Conservation (phyloP, 2,113 vertebrate genomes). For the Bettongia penicillata region DNA sequence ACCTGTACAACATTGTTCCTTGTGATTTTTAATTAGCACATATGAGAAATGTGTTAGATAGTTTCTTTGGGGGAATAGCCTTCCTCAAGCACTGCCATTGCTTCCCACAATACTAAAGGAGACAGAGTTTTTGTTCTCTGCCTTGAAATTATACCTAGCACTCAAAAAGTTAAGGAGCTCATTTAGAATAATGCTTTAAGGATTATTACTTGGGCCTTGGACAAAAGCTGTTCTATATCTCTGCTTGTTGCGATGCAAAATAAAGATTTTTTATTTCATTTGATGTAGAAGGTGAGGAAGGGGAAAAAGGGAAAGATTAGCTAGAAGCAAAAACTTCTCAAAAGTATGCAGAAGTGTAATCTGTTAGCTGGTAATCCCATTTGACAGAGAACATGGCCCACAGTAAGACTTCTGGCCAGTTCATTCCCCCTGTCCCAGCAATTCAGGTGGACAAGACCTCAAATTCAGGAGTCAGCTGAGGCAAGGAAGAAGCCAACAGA, state of each 20-base stretch:
- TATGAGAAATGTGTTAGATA: background rate
- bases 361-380: background rate
- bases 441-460: background rate
- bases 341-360: background rate
- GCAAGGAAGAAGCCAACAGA: background rate
- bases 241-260: background rate
- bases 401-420: background rate
- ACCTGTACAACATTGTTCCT: conserved; percentile 26
- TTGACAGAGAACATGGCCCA: background rate
- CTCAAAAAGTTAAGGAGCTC: background rate
- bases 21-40: conserved; percentile 46
- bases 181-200: background rate
- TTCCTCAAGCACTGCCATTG: background rate
- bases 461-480: background rate
- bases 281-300: background rate
- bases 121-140: rapidly evolving
- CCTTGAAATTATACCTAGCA: background rate
- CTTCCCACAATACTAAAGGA: background rate
- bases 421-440: background rate
- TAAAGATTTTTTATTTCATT: background rate
- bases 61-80: background rate
- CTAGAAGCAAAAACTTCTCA: background rate
- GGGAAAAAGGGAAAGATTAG: background rate
- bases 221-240: background rate
- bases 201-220: background rate